Percentiles rank a stretch among this genome's conserved stretches.
Evolutionary conservation across 2,797 vertebrate species (phyloP).

Genomic region (Enteromius afrohamiltoni): DNA sequence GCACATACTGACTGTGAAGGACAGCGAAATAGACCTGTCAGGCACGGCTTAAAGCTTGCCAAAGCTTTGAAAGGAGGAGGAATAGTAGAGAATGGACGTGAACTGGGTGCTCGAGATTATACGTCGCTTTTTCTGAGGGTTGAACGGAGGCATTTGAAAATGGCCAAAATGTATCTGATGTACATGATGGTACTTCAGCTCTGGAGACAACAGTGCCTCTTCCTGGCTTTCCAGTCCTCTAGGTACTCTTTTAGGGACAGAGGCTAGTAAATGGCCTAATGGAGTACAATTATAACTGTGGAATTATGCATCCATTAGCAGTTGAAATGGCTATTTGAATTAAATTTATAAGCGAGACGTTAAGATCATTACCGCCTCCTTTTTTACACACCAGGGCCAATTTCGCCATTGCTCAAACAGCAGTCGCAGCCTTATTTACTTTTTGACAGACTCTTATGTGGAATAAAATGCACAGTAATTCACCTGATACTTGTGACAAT

Average conservation of each 20-base stretch:
- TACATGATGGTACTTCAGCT: conserved; percentile 22
- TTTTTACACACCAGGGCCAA: conserved; percentile 25
- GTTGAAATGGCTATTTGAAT: conserved; percentile 62
- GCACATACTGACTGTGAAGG: conserved; percentile 64
- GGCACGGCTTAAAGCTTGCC: conserved; percentile 47
- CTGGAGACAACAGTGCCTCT: conserved; percentile 39
- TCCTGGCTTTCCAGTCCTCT: conserved; percentile 14
- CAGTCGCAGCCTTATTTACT: conserved; percentile 15
- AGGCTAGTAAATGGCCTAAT: conserved; percentile 60
- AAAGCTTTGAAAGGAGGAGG: conserved; percentile 42
- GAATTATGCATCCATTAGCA: conserved; percentile 72
- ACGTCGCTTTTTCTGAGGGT: background rate
- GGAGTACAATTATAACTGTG: conserved; percentile 61
- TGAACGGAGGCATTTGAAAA: conserved; percentile 21
- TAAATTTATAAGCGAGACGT: conserved; percentile 66
- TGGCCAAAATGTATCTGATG: conserved; percentile 25
- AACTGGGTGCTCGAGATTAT: conserved; percentile 29
- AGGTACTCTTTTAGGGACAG: conserved; percentile 56
- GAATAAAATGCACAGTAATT: conserved; percentile 6
- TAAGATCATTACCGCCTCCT: conserved; percentile 54
- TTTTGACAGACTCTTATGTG: conserved; percentile 29
- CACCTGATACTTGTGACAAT: conserved; percentile 1
- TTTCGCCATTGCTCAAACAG: conserved; percentile 14
- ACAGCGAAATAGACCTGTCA: conserved; percentile 61
- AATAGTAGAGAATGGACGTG: conserved; percentile 32